Conservation (phyloP, 2,113 vertebrate species). For the Larimichthys polyactis region DNA sequence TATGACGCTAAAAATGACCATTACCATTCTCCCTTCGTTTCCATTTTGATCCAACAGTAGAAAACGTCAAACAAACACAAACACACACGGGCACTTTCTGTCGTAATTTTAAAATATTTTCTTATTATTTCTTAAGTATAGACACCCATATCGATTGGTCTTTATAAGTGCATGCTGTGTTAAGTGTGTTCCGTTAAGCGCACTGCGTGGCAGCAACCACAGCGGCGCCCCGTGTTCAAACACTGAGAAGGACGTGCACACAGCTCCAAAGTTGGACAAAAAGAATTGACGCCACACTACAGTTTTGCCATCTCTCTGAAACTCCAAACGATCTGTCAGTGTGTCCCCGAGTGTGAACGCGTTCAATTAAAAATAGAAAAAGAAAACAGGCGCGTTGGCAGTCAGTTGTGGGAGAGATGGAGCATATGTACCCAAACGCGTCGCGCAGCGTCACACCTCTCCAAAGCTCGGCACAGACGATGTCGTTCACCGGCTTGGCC, state of each 20-base stretch:
- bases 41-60: not conserved
- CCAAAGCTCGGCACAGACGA: constrained; percentile 61
- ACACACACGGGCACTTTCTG: not conserved
- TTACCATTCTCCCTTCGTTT: not conserved
- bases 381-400: constrained; percentile 68
- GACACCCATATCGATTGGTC: not conserved
- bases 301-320: not conserved
- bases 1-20: not conserved
- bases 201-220: not conserved
- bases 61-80: not conserved
- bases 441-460: constrained; percentile 40
- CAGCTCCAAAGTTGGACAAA: not conserved
- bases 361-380: not conserved
- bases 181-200: not conserved
- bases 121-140: not conserved
- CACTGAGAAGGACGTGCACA: not conserved
- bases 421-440: constrained; percentile 76
- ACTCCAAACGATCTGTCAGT: too few species aligned
- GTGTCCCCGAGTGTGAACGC: not conserved
- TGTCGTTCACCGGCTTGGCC: constrained; percentile 86
- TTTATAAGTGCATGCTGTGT: not conserved
- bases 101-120: not conserved
- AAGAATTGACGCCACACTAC: not conserved
- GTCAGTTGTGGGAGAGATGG: constrained; percentile 73
- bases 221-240: not conserved